Conservation (phyloP, 2,888 invertebrate species). For the Microplitis deprimator region DNA sequence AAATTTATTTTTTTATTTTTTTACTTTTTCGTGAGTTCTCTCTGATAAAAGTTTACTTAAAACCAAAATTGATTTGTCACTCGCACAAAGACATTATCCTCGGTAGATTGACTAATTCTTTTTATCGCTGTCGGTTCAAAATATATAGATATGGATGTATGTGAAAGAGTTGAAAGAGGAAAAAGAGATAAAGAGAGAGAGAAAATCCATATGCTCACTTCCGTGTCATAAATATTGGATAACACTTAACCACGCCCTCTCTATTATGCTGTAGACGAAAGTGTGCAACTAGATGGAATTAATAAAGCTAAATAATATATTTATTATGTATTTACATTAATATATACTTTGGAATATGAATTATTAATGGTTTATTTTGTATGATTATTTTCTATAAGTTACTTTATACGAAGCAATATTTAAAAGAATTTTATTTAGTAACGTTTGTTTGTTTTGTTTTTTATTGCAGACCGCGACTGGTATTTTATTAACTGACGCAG, state of each 20-base stretch:
- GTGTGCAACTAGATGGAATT: slow-evolving; percentile 27
- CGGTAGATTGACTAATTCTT: slow-evolving; percentile 14
- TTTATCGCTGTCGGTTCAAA: slow-evolving; percentile 2
- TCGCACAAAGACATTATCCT: not conserved
- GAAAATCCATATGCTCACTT: slow-evolving; percentile 38
- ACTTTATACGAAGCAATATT: not conserved
- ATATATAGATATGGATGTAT: not conserved
- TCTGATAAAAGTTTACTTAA: not conserved
- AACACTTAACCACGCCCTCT: slow-evolving; percentile 29
- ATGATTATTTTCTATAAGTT: not conserved
- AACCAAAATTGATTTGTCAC: slow-evolving; percentile 4
- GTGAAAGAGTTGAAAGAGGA: slow-evolving; percentile 39
- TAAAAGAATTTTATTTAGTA: not conserved
- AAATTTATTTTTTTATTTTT: not conserved
- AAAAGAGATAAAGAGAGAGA: slow-evolving; percentile 30
- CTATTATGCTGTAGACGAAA: slow-evolving; percentile 17
- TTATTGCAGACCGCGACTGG: not conserved
- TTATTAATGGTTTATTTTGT: not conserved
- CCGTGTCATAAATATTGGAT: slow-evolving; percentile 38
- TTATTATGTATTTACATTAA: not conserved
- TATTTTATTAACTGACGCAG: not conserved
- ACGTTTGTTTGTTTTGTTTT: not conserved
- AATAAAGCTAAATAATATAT: slow-evolving; percentile 19
- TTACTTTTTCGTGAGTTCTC: not conserved
- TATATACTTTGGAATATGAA: not conserved